These are phyloP conservation scores for Siniperca obscura DNA, from an alignment of 2,797 vertebrate species.

Conservation along the genomic window DNA sequence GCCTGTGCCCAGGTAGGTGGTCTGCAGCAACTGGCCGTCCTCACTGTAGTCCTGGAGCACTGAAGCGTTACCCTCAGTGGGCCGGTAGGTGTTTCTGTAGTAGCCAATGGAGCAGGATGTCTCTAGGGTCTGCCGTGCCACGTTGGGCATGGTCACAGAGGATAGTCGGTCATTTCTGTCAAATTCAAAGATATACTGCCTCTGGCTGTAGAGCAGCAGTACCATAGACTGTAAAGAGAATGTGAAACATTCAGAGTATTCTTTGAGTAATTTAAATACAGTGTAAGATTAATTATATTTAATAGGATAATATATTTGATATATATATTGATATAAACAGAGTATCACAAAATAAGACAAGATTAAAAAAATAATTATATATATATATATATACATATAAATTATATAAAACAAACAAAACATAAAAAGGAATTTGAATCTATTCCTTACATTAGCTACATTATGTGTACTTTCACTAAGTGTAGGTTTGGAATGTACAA, in stretches of 20 bases:
- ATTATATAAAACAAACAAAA: not conserved
- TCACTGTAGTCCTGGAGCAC: constrained; percentile 98
- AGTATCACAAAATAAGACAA: constrained; percentile 6
- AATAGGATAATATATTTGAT: not conserved
- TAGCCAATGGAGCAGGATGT: constrained; percentile 96
- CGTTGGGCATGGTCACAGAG: constrained; percentile 98
- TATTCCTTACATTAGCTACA: constrained; percentile 5
- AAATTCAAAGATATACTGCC: constrained; percentile 99
- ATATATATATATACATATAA: not conserved
- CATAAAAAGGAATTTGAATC: not conserved
- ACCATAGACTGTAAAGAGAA: constrained; percentile 93
- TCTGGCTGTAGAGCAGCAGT: constrained; percentile 96
- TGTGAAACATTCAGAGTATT: constrained; percentile 22
- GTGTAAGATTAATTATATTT: constrained; percentile 2
- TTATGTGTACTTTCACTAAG: not conserved
- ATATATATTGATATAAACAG: constrained; percentile 1
- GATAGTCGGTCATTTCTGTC: constrained; percentile 96
- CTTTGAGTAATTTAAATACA: constrained; percentile 8
- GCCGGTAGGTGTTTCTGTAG: constrained; percentile 95
- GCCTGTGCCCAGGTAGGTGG: constrained; percentile 93
- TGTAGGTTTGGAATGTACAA: not conserved
- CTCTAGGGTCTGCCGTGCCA: constrained; percentile 94
- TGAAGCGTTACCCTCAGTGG: constrained; percentile 94
- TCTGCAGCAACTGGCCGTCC: constrained; percentile 93
- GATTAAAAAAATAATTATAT: not conserved